These are phyloP conservation scores for Lithobates sylvaticus DNA, from an alignment of 2,797 vertebrate species.

Conservation along the genomic window DNA sequence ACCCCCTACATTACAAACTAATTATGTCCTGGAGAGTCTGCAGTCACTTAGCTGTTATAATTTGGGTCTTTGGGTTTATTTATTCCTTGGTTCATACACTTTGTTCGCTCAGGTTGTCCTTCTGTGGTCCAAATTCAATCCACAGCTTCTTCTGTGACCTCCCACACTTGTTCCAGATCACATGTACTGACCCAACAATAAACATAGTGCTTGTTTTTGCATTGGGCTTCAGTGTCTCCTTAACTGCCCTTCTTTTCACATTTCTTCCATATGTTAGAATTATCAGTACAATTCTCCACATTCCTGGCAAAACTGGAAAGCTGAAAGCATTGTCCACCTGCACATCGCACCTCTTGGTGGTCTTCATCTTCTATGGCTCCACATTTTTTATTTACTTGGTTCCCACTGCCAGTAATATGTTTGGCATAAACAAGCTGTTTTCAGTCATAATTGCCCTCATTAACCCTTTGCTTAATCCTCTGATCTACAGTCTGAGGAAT, in stretches of 20 bases:
- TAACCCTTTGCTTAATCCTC: conserved; percentile 36
- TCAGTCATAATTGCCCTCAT: conserved; percentile 22
- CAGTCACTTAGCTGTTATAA: background rate
- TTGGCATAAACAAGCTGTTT: background rate
- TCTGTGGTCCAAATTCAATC: conserved; percentile 26
- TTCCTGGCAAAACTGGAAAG: background rate
- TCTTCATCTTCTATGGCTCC: conserved; percentile 18
- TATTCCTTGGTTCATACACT: background rate
- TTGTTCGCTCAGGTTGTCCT: background rate
- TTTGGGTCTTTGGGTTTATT: background rate
- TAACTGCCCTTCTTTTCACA: background rate
- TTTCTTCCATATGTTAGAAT: conserved; percentile 37
- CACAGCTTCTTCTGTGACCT: conserved; percentile 45
- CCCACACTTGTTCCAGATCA: conserved; percentile 29
- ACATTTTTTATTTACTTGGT: conserved; percentile 19
- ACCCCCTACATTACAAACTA: conserved; percentile 9
- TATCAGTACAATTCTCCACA: conserved; percentile 2
- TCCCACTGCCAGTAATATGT: background rate
- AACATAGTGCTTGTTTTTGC: background rate
- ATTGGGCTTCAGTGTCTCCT: background rate
- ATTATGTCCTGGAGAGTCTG: conserved; percentile 18
- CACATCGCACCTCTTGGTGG: conserved; percentile 29
- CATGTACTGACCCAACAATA: conserved; percentile 17
- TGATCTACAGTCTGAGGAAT: conserved; percentile 44
- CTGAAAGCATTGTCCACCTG: conserved; percentile 47